These are phyloP conservation scores for Zapus hudsonius DNA, from an alignment of 2,113 vertebrate species.

Conservation along the genomic window DNA sequence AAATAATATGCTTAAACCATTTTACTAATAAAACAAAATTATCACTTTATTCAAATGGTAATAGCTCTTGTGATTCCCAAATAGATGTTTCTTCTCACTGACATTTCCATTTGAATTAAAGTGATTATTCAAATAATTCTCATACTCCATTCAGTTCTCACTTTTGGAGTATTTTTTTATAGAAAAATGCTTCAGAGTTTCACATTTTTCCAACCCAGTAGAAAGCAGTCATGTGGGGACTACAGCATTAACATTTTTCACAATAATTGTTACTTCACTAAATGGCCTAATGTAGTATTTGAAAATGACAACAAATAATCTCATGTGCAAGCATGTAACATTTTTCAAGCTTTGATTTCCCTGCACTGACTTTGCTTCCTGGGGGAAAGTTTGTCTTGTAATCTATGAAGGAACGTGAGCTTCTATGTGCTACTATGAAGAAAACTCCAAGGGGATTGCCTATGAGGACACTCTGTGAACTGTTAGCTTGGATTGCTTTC, in stretches of 20 bases:
- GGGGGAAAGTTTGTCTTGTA: not conserved
- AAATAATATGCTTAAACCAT: not conserved
- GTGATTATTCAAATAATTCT: conserved; percentile 26
- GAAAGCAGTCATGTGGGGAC: not conserved
- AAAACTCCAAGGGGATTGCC: not conserved
- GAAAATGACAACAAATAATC: not conserved
- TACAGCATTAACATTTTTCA: not conserved
- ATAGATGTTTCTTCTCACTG: conserved; percentile 43
- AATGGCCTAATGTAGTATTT: not conserved
- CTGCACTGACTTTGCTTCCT: not conserved
- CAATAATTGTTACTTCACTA: not conserved
- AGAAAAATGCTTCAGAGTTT: not conserved
- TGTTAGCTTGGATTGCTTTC: not conserved
- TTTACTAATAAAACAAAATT: conserved; percentile 53
- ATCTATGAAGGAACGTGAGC: not conserved
- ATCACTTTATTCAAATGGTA: conserved; percentile 57
- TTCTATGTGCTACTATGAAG: not conserved
- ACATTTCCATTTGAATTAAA: conserved; percentile 65
- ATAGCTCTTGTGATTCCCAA: conserved; percentile 37
- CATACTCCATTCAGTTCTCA: not conserved
- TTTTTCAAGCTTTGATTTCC: not conserved
- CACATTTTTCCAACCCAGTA: not conserved
- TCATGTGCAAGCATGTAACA: not conserved
- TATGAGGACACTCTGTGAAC: not conserved
- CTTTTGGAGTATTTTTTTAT: not conserved